These are phyloP conservation scores for Salarias fasciatus DNA, from an alignment of 2,797 vertebrate species.

Conservation along the genomic window DNA sequence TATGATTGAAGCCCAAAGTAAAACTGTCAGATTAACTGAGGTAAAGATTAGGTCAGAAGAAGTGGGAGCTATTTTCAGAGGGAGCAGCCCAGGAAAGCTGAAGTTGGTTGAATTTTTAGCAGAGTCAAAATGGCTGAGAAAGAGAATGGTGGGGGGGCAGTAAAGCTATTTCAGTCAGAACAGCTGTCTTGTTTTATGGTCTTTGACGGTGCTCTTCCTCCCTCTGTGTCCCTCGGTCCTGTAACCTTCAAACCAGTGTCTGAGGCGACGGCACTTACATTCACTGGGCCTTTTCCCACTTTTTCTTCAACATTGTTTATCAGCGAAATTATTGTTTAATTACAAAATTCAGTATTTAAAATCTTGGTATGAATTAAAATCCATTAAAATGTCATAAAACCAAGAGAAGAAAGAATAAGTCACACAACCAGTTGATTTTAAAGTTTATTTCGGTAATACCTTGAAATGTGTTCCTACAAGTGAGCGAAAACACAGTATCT, in stretches of 20 bases:
- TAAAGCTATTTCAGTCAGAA: constrained; percentile 74
- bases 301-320: too few relatives aligned
- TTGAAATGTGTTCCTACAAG: constrained; percentile 2
- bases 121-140: constrained; percentile 63
- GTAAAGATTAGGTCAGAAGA: too few relatives aligned
- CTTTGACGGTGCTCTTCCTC: constrained; percentile 66
- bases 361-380: not conserved
- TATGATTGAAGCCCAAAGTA: too few relatives aligned
- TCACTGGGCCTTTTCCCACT: not conserved
- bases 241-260: constrained; percentile 52
- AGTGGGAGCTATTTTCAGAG: not conserved
- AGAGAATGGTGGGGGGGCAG: constrained; percentile 51
- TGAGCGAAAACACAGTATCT: constrained; percentile 34
- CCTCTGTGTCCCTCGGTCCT: constrained; percentile 22
- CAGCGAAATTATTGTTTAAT: not conserved
- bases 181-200: constrained; percentile 79
- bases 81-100: constrained; percentile 28
- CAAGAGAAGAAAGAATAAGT: not conserved
- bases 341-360: too few relatives aligned
- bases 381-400: not conserved
- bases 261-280: constrained; percentile 8
- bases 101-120: constrained; percentile 49
- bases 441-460: constrained; percentile 7
- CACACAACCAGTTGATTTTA: not conserved
- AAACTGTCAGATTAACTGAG: too few relatives aligned